Percentiles rank a stretch among this genome's conserved stretches.
These are phyloP conservation scores for Panulirus ornatus DNA, from an alignment of 1,140 invertebrate species.

Conservation along the genomic window DNA sequence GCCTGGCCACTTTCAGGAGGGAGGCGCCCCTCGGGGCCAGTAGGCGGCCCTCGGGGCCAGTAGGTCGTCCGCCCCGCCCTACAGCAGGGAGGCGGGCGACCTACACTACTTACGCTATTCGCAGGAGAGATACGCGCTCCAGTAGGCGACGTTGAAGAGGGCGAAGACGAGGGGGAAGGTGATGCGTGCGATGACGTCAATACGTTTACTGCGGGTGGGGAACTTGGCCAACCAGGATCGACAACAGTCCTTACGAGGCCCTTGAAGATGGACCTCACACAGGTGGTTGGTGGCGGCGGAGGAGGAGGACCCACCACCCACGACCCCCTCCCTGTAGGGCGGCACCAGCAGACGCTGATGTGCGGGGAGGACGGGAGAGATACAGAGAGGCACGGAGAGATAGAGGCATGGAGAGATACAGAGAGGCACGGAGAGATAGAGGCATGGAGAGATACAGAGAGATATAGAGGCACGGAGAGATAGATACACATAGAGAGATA, in stretches of 20 bases:
- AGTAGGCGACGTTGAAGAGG: constrained; percentile 96
- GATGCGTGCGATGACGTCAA: constrained; percentile 96
- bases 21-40: too few relatives aligned
- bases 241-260: constrained; percentile 82
- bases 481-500: too few relatives aligned
- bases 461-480: too few relatives aligned
- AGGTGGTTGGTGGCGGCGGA: constrained; percentile 90
- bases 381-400: too few relatives aligned
- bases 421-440: too few relatives aligned
- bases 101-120: neutral
- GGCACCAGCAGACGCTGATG: constrained; percentile 91
- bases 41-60: too few relatives aligned
- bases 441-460: too few relatives aligned
- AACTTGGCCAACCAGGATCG: constrained; percentile 96
- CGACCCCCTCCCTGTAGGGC: constrained; percentile 83
- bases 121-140: constrained; percentile 88
- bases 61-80: too few relatives aligned
- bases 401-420: too few relatives aligned
- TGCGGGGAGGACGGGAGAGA: neutral
- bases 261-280: constrained; percentile 84
- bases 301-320: constrained; percentile 41
- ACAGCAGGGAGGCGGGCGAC: too few relatives aligned
- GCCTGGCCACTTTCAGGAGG: too few relatives aligned
- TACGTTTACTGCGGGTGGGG: constrained; percentile 93
- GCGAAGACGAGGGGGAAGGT: constrained; percentile 96